These are phyloP conservation scores for Drosophila ezoana DNA, from an alignment of 2,888 invertebrate genomes.

Conservation along the genomic window DNA sequence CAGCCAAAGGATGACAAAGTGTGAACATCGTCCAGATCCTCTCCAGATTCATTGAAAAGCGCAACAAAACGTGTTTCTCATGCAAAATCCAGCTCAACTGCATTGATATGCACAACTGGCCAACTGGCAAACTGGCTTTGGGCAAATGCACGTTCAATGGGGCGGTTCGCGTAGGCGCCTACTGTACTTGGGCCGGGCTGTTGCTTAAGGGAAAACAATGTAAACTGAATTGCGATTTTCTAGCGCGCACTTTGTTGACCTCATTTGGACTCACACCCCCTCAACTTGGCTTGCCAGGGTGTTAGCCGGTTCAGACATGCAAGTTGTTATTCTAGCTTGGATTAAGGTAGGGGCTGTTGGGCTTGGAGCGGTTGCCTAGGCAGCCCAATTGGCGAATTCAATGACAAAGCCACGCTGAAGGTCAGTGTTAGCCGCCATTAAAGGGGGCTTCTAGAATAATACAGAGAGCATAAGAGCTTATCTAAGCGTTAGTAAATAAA, in stretches of 20 bases:
- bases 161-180: constrained; percentile 56
- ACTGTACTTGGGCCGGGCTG: constrained; percentile 58
- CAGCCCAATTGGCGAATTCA: constrained; percentile 46
- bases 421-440: constrained; percentile 32
- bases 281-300: neutral
- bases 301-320: constrained; percentile 29
- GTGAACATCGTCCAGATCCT: neutral
- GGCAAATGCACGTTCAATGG: constrained; percentile 11
- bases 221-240: constrained; percentile 47
- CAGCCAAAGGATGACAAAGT: too few relatives aligned
- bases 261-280: constrained; percentile 58
- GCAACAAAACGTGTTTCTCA: constrained; percentile 66
- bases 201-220: constrained; percentile 32
- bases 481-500: neutral
- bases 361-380: constrained; percentile 47
- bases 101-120: constrained; percentile 61
- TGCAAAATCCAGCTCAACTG: constrained; percentile 37
- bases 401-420: constrained; percentile 58
- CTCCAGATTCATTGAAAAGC: constrained; percentile 57
- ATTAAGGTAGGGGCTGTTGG: constrained; percentile 6
- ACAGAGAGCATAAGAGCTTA: neutral
- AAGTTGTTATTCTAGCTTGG: constrained; percentile 13
- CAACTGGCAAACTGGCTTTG: constrained; percentile 37
- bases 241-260: constrained; percentile 55
- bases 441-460: neutral